Base-by-base conservation (phyloP, 2,888 invertebrate species). In the Melinopterus prodromus region DNA sequence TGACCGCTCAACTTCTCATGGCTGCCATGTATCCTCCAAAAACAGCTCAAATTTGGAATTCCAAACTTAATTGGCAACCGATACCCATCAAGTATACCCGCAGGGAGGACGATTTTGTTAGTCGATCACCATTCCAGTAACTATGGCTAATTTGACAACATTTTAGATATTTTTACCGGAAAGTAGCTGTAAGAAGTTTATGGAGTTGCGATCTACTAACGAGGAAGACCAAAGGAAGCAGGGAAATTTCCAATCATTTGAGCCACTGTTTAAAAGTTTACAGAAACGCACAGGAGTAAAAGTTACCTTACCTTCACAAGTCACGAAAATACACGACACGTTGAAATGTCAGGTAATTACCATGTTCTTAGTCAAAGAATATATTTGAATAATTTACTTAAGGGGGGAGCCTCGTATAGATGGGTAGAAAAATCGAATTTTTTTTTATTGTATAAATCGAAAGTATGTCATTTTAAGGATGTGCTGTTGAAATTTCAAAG, bases 21-120 rank as follows among this genome's bases (percentile, higher is more conserved):
- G 93, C 95, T 16, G 94, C 93, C 12, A 87, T 96, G 78, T 95
- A 92, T 89, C 93, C 93, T 72, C 94, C 94, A 0, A 82, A 82
- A 75, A 90, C 90, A 6, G 86, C 90, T 26, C 90, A 92, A 86
- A 89, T 91, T 81, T 93, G 93, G 92, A 92, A 92, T 83, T 84
- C 87, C 6, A 81, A 82, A 1, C 87, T 94, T 80, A 88, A 90
- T 81, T 96, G 96, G 96, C 94, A 95, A 84, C 96, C 96, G 7
- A 93, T 74, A 26, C 35, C 74, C 7, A 36, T 74, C 53, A 53
- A 53, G 53, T 53, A 53, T 12, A 53, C 53, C 12, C 2, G 53
- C 12, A 53, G 12, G 12, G 53, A 53, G 53, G 12, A 53, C 0
- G 53, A 53, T 53, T 9, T 7, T 9, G 53, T 53, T 9, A 53